Evolutionary conservation across 2,888 invertebrate genomes (phyloP).

Genomic region (Drosophila subsilvestris): DNA sequence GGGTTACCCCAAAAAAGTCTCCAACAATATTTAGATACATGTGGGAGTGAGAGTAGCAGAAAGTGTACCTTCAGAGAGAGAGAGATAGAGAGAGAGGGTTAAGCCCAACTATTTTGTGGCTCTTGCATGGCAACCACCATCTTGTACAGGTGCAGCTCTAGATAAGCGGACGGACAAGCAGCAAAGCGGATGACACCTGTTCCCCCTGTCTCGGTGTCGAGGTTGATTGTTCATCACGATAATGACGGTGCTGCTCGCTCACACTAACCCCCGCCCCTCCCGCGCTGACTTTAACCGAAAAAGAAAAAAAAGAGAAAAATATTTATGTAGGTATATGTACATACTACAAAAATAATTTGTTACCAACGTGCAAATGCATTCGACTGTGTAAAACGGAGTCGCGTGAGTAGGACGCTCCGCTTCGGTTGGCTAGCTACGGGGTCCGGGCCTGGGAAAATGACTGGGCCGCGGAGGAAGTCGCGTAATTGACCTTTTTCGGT

Average conservation of each 20-base stretch:
- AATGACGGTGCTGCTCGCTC: conserved; percentile 57
- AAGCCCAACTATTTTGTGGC: too few species aligned
- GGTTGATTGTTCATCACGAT: conserved; percentile 65
- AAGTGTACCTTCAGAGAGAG: not conserved
- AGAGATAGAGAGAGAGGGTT: not conserved
- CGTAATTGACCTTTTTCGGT: conserved; percentile 74
- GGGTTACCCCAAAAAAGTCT: not conserved
- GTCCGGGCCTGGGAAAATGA: conserved; percentile 63
- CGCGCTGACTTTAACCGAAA: conserved; percentile 47
- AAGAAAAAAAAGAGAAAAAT: conserved; percentile 42
- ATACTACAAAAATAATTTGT: conserved; percentile 35
- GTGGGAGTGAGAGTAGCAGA: too few species aligned
- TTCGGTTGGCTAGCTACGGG: conserved; percentile 28
- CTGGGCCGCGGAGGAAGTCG: conserved; percentile 53
- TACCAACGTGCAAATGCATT: conserved; percentile 62
- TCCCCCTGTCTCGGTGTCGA: conserved; percentile 23
- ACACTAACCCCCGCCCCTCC: conserved; percentile 20
- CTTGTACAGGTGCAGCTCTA: conserved; percentile 46
- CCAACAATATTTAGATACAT: too few species aligned
- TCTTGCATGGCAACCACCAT: conserved; percentile 25
- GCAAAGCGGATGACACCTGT: conserved; percentile 78
- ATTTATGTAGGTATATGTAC: not conserved
- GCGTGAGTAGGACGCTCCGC: conserved; percentile 62
- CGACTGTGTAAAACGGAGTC: conserved; percentile 69
- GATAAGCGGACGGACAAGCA: conserved; percentile 27